Evolutionary conservation across 2,888 invertebrate species (phyloP).

Genomic region (Polietes domitor): DNA sequence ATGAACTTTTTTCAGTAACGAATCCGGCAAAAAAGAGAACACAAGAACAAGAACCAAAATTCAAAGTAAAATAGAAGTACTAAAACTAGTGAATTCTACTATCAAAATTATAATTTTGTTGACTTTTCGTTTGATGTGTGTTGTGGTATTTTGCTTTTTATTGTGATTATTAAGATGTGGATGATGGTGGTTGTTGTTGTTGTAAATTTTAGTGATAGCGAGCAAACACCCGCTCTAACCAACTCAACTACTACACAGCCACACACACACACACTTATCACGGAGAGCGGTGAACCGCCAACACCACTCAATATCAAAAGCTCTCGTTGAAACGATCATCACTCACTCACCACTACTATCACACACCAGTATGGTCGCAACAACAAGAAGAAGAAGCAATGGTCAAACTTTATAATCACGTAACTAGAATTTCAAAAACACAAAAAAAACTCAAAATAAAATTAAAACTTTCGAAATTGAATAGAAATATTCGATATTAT

Average conservation of each 20-base stretch:
- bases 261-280: not conserved
- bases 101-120: constrained; percentile 52
- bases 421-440: not conserved
- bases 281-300: constrained; percentile 17
- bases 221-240: constrained; percentile 14
- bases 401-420: constrained; percentile 7
- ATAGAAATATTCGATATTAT: too few relatives aligned
- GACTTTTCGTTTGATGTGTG: constrained; percentile 43
- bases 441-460: not conserved
- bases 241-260: not conserved
- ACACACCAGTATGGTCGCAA: not conserved
- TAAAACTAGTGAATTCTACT: not conserved
- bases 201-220: constrained; percentile 50
- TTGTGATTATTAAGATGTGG: constrained; percentile 13
- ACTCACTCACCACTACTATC: not conserved
- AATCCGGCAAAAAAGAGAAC: constrained; percentile 26
- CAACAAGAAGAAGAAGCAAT: not conserved
- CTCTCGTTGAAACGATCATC: constrained; percentile 21
- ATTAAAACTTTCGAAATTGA: not conserved
- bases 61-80: not conserved
- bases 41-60: constrained; percentile 35
- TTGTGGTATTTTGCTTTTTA: constrained; percentile 14
- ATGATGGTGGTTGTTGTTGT: constrained; percentile 4
- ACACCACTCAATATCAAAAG: not conserved
- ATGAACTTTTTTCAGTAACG: not conserved